Percentiles rank a stretch among this genome's conserved stretches.
phyloP scores from a whole-genome alignment of 92 coral and sea anemone genomes.

The Blastomussa wellsi region DNA sequence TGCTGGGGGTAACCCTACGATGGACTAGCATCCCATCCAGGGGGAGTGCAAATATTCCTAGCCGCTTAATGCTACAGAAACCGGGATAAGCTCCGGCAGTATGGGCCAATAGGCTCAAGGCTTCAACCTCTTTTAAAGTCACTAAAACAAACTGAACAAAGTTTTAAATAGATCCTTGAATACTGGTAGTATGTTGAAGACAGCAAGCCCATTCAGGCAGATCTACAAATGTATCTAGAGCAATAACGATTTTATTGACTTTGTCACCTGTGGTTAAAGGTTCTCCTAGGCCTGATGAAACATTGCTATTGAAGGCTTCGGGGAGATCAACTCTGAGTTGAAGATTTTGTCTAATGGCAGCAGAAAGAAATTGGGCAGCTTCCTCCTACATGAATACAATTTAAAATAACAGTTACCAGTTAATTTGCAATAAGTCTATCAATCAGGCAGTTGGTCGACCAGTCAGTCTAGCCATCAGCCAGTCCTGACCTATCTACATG shows the following conservation, averaged over 20 bases:
- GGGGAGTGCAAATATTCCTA: no score
- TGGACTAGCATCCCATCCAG: no score
- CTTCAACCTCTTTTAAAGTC: no score
- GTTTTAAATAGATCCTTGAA: no score
- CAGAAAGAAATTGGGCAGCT: conserved; percentile 63
- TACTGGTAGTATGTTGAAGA: no score
- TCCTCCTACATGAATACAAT: conserved; percentile 32
- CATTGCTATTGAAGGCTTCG: conserved; percentile 17
- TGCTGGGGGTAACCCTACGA: no score
- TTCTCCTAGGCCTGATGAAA: background rate
- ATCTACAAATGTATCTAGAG: background rate
- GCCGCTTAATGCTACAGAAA: no score
- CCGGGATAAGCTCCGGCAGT: no score
- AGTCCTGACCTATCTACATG: background rate
- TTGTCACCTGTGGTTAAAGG: conserved; percentile 14
- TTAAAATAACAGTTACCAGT: background rate
- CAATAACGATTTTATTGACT: background rate
- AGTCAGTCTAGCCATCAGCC: background rate
- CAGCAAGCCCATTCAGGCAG: background rate
- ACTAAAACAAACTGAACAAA: no score
- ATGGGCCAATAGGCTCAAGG: no score
- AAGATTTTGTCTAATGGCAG: conserved; percentile 67
- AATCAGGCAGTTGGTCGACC: background rate
- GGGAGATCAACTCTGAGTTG: conserved; percentile 74
- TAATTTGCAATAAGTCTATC: background rate